Conservation (phyloP, 2,113 vertebrate species). For the Eptesicus fuscus region DNA sequence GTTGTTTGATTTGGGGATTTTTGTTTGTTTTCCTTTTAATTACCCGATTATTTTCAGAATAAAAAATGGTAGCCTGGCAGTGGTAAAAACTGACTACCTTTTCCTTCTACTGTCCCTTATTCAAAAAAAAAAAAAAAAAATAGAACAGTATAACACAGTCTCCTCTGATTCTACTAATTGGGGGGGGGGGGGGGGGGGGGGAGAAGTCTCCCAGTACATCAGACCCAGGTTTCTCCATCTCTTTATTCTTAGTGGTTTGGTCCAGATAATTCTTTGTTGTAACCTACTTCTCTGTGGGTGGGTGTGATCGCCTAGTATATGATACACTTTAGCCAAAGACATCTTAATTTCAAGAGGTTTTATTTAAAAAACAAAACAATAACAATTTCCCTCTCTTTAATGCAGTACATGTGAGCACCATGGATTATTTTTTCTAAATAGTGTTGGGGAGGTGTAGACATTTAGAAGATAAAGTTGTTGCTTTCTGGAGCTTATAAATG, state of each 20-base stretch:
- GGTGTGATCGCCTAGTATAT: not conserved
- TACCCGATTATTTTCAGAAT: not conserved
- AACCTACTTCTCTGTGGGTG: not conserved
- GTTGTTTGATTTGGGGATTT: not conserved
- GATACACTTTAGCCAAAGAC: not conserved
- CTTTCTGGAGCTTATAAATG: not conserved
- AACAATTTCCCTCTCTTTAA: not conserved
- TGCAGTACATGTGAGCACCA: not conserved
- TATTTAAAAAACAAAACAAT: slow-evolving; percentile 16
- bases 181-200: no score
- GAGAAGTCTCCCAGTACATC: not conserved
- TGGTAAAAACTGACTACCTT: not conserved
- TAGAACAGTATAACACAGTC: not conserved
- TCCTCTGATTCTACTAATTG: not conserved
- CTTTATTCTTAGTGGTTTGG: not conserved
- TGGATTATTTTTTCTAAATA: not conserved
- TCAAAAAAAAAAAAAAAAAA: slow-evolving; percentile 7
- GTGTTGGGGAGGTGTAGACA: not conserved
- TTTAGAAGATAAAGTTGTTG: not conserved
- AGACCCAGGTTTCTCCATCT: not conserved
- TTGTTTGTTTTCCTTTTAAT: slow-evolving; percentile 16
- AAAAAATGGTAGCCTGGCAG: not conserved
- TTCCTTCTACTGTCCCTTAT: not conserved
- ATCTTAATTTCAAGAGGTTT: slow-evolving; percentile 4
- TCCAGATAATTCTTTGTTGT: not conserved